Base-by-base conservation (phyloP, 2,888 invertebrate species). In the Lasioglossum leucozonium region DNA sequence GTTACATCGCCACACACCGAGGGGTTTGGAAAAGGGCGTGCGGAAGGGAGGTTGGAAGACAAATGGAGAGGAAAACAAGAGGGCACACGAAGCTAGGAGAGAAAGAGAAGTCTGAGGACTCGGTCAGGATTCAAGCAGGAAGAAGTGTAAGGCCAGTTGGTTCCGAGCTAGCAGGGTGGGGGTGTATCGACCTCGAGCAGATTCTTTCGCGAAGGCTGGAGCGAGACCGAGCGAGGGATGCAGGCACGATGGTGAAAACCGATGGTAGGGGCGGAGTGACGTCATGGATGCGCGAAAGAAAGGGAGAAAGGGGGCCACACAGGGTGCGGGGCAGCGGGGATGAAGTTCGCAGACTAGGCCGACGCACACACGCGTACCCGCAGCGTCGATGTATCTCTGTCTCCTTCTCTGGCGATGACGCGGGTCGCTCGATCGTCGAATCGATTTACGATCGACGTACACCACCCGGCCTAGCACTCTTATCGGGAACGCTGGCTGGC, bases 151-250 rank as follows among this genome's bases (percentile, higher is more conserved):
- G 58, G 51, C 55, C 69, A 69, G 76, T 58, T 62, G 62, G 62
- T 62, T 62, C 62, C 62, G 62, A 30, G 62, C n/a, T 44, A 44
- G 58, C 79, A 73, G 83, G 79, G 81, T 74, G 75, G 77, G 89
- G 91, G 92, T 92, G 90, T 94, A 93, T 93, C 93, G 94, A 93
- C 93, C 93, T 89, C 89, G 88, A 88, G 90, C 91, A 93, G 92
- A 92, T 93, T 93, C 93, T 93, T 92, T 93, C 90, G 85, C 13
- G 42, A 47, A 47, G n/a, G 40, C 5, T 44, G 26, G 30, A 71
- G 42, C 34, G 69, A 40, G 69, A 65, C 73, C 47, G 37, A 73
- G 22, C 26, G 65, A 71, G 73, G 44, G 51, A 18, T 34, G 67
- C 47, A 47, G 74, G 86, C 42, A 79, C 22, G 78, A 69, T 69